A percentile compares a stretch with the other conserved stretches of the same genome.
Conservation (phyloP, 2,113 vertebrate genomes). For the Piaya cayana region DNA sequence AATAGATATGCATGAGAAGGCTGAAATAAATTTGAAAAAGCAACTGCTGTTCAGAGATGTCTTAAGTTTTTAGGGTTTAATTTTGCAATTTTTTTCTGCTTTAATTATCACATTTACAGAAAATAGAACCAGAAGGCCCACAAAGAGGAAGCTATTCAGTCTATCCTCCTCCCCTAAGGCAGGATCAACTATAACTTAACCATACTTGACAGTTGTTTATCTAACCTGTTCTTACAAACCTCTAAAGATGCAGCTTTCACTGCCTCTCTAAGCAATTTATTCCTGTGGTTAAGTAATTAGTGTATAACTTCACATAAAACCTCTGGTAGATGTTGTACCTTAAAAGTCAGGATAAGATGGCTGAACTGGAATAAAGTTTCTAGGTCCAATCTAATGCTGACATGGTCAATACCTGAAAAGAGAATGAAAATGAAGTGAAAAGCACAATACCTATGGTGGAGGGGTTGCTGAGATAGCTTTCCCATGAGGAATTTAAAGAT, state of each 20-base stretch:
- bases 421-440: conserved; percentile 39
- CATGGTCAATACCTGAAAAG: conserved; percentile 82
- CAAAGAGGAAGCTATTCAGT: background rate
- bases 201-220: conserved; percentile 62
- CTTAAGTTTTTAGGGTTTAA: background rate
- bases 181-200: conserved; percentile 37
- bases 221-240: conserved; percentile 36
- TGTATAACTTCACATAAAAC: conserved; percentile 11
- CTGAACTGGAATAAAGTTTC: conserved; percentile 91
- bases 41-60: background rate
- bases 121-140: conserved; percentile 10
- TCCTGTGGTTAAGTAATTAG: conserved; percentile 37
- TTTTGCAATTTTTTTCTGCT: background rate
- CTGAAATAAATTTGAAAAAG: background rate
- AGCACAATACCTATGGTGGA: background rate
- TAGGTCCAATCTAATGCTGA: conserved; percentile 87
- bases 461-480: background rate
- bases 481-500: background rate
- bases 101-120: conserved; percentile 11
- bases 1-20: background rate
- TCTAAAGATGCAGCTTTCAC: background rate
- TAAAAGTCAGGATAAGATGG: conserved; percentile 90
- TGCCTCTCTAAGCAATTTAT: conserved; percentile 50
- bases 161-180: conserved; percentile 19
- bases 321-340: conserved; percentile 74